Evolutionary conservation across 1,140 invertebrate genomes (phyloP), one percentile per base, ranked within the genome.

Genomic region (Aphelinus atriplicis): DNA sequence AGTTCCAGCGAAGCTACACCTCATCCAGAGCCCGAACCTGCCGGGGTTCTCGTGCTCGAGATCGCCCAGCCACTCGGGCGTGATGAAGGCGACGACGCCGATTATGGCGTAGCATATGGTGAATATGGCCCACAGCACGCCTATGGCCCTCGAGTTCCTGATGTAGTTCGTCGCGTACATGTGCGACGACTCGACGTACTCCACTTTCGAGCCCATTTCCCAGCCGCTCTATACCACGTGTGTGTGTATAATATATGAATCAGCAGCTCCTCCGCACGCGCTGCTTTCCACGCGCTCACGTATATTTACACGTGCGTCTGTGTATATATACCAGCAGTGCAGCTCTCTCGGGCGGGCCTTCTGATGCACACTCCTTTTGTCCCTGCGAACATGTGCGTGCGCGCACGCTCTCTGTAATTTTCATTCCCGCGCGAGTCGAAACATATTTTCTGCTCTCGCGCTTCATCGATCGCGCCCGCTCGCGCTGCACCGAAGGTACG

Each of bases 31-130:
- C 2, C 97, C 96, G 83, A 98, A 95, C 86, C 95, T 95, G 10
- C 96, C 96, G 0, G 95, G 94, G 82, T 94, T 94, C 73, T 95
- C 93, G 61, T 94, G 94, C 63, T 95, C 92, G 69, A 93, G 91
- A 91, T 93, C 92, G 1, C 90, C 97, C 82, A 92, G 94, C 95
- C 97, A 99, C 88, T 99, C 97, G 5, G 97, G 97, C 69, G 97
- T 97, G 26, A 98, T 92, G 85, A 99, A 98, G 0, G 96, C 94
- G 26, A 99, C 96, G 72, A 97, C 93, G 71, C 94, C 93, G 81
- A 99, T 97, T 80, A 99, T 98, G 65, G 96, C 95, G 86, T 97
- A 98, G 88, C 97, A 98, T 82, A 98, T 95, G 68, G 95, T 95
- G 85, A 99, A 98, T 79, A 98, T 95, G 43, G 94, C 97, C 98